Percentiles rank a stretch among this genome's conserved stretches.
Conservation (phyloP, 2,113 vertebrate genomes). For the Isichthys henryi region DNA sequence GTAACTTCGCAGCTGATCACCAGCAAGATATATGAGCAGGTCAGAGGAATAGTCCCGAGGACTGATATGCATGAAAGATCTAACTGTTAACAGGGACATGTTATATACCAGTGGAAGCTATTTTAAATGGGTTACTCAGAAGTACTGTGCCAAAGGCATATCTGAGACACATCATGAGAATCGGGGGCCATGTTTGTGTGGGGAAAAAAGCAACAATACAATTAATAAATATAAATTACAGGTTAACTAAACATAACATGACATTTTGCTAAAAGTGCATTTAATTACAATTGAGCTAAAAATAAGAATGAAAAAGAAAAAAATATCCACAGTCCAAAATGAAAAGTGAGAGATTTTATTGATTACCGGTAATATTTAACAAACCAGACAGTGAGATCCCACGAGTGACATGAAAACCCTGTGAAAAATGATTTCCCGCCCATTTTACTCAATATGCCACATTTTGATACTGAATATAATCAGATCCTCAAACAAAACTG, state of each 20-base stretch:
- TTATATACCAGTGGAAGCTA: not conserved
- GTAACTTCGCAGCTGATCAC: not conserved
- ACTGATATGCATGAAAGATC: not conserved
- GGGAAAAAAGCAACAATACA: not conserved
- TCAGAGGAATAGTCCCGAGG: not conserved
- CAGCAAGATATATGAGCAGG: not conserved
- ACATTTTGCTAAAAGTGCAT: not conserved
- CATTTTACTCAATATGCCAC: not conserved
- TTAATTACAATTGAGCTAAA: not conserved
- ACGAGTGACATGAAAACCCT: not conserved
- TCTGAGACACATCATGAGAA: not conserved
- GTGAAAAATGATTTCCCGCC: not conserved
- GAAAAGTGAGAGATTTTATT: not conserved
- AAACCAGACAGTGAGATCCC: not conserved
- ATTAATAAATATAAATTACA: not conserved
- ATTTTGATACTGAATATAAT: not conserved
- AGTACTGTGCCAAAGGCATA: not conserved
- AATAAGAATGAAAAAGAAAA: not conserved
- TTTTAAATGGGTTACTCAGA: not conserved
- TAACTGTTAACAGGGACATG: not conserved
- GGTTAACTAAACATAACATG: not conserved
- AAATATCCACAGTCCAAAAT: not conserved
- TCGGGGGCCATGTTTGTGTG: not conserved
- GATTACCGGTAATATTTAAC: not conserved
- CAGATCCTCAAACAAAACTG: not conserved